phyloP scores from a whole-genome alignment of 2,797 vertebrate species.

The Meriones psammophilus region DNA sequence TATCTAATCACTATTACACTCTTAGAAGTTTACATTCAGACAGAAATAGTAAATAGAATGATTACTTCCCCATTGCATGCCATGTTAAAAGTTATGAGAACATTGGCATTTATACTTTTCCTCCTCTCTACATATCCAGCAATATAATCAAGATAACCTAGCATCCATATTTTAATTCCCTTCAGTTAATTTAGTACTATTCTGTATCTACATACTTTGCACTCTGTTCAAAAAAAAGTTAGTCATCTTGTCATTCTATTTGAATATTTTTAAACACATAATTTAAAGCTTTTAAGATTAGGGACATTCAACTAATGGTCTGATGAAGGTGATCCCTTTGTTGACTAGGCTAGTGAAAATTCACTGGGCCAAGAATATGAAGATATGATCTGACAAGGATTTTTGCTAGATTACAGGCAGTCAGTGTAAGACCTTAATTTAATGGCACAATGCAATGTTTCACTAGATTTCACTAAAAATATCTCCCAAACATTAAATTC shows the following conservation, averaged over 20 bases:
- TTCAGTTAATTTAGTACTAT: slow-evolving; percentile 16
- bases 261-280: slow-evolving; percentile 44
- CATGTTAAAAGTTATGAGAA: background rate
- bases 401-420: background rate
- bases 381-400: background rate
- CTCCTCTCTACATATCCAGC: background rate
- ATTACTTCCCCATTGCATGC: slow-evolving; percentile 7
- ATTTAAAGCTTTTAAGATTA: background rate
- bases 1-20: background rate
- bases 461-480: slow-evolving; percentile 33
- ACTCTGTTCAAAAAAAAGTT: background rate
- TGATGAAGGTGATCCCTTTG: background rate
- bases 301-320: background rate
- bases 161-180: slow-evolving; percentile 39
- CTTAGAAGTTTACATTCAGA: slow-evolving; percentile 1
- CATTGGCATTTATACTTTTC: background rate
- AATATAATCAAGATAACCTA: slow-evolving; percentile 31
- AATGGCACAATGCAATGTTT: slow-evolving; percentile 30
- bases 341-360: background rate
- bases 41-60: slow-evolving; percentile 45
- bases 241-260: slow-evolving; percentile 22
- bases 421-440: slow-evolving; percentile 42
- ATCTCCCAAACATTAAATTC: slow-evolving; percentile 19
- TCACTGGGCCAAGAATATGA: background rate
- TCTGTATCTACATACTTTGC: background rate